phyloP scores from a whole-genome alignment of 2,113 vertebrate species.

The Vidua macroura region DNA sequence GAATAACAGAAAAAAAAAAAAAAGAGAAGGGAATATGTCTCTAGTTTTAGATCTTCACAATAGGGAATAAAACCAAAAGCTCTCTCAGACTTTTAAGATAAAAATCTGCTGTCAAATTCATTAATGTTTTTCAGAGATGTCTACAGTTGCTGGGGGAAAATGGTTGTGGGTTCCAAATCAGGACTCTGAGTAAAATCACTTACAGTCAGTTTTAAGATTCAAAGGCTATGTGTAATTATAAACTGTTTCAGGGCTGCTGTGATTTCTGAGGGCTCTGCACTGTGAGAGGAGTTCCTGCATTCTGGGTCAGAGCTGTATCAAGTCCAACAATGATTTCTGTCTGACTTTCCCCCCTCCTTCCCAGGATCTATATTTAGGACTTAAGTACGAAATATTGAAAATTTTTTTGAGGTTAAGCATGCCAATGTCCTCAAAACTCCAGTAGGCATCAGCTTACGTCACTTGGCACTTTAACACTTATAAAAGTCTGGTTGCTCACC shows the following conservation, averaged over 20 bases:
- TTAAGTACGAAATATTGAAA: conserved; percentile 26
- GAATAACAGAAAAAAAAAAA: background rate
- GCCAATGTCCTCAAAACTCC: conserved; percentile 46
- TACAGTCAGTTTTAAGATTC: conserved; percentile 2
- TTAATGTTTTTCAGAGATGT: background rate
- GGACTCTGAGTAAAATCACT: conserved; percentile 17
- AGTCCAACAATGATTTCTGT: background rate
- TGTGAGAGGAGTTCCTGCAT: background rate
- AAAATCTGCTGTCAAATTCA: conserved; percentile 45
- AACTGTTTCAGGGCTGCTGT: background rate
- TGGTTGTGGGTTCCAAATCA: background rate
- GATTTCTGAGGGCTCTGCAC: background rate
- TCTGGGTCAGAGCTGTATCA: conserved; percentile 29
- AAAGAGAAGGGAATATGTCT: background rate
- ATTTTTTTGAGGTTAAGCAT: conserved; percentile 45
- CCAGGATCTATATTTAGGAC: conserved; percentile 45
- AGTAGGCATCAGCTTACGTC: background rate
- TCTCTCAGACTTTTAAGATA: background rate
- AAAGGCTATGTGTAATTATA: background rate
- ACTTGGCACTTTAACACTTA: conserved; percentile 12
- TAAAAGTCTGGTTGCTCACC: background rate
- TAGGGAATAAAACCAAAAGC: conserved; percentile 37
- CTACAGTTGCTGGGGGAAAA: background rate
- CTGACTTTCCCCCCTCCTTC: background rate
- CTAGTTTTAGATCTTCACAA: background rate